Percentiles rank a stretch among this genome's conserved stretches.
Conservation (phyloP, 1,140 invertebrate genomes). For the Zaprionus lachaisei region DNA sequence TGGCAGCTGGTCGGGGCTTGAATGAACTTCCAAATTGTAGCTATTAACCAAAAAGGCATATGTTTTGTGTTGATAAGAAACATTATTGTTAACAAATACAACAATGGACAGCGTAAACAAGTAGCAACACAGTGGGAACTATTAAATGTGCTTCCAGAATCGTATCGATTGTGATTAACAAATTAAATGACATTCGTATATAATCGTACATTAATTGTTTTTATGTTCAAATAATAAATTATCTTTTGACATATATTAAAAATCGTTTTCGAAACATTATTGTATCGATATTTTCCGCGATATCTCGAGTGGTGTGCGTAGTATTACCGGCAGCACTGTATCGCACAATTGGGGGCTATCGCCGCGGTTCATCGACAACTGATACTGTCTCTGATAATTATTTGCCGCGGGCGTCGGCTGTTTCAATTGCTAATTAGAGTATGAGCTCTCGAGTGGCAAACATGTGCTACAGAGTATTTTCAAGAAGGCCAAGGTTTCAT, state of each 20-base stretch:
- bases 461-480: constrained; percentile 48
- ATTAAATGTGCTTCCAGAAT: background rate
- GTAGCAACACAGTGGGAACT: constrained; percentile 14
- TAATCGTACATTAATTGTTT: background rate
- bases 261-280: background rate
- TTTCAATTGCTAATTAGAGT: constrained; percentile 61
- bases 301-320: constrained; percentile 10
- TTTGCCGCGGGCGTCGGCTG: constrained; percentile 24
- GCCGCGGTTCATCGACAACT: constrained; percentile 64
- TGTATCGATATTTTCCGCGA: background rate
- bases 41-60: background rate
- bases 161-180: background rate
- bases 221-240: background rate
- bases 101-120: constrained; percentile 33
- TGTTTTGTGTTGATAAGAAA: constrained; percentile 20
- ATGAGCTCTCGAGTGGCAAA: constrained; percentile 49
- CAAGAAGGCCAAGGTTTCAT: constrained; percentile 29
- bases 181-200: background rate
- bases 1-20: constrained; percentile 20
- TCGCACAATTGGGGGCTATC: constrained; percentile 57
- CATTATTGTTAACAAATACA: constrained; percentile 35
- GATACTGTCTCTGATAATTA: constrained; percentile 42
- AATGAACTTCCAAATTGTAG: constrained; percentile 33
- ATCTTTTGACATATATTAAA: background rate
- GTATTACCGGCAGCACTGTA: constrained; percentile 20